phyloP scores from a whole-genome alignment of 2,797 vertebrate species.

The Vipera latastei region DNA sequence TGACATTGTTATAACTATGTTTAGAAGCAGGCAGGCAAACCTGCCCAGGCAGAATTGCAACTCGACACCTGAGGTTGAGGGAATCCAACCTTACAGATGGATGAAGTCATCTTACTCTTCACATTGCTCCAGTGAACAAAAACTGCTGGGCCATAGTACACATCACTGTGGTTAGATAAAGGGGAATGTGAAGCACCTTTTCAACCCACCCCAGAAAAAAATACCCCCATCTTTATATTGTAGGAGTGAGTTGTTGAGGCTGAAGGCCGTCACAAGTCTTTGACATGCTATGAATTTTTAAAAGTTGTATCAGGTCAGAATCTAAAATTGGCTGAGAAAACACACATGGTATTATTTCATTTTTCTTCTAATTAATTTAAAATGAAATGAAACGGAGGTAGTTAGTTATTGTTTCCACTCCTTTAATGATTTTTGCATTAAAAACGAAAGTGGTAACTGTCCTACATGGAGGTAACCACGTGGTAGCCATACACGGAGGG shows the following conservation, averaged over 20 bases:
- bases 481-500: not conserved
- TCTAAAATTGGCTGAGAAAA: not conserved
- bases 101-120: not conserved
- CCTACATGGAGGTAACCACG: not conserved
- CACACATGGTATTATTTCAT: not conserved
- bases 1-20: not conserved
- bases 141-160: too few relatives aligned
- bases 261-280: not conserved
- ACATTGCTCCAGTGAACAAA: not conserved
- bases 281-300: not conserved
- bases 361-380: not conserved
- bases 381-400: not conserved
- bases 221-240: not conserved
- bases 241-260: not conserved
- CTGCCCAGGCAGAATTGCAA: rapidly evolving
- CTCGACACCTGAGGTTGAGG: not conserved
- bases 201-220: not conserved
- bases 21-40: not conserved
- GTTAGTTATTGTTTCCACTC: not conserved
- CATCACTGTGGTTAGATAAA: not conserved
- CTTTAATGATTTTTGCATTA: not conserved
- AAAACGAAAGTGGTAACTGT: not conserved
- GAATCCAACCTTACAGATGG: not conserved
- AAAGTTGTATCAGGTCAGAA: not conserved
- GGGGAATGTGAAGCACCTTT: not conserved